These are phyloP conservation scores for Xestoiulus laeticollis DNA, from an alignment of 2,888 invertebrate genomes.

Conservation along the genomic window DNA sequence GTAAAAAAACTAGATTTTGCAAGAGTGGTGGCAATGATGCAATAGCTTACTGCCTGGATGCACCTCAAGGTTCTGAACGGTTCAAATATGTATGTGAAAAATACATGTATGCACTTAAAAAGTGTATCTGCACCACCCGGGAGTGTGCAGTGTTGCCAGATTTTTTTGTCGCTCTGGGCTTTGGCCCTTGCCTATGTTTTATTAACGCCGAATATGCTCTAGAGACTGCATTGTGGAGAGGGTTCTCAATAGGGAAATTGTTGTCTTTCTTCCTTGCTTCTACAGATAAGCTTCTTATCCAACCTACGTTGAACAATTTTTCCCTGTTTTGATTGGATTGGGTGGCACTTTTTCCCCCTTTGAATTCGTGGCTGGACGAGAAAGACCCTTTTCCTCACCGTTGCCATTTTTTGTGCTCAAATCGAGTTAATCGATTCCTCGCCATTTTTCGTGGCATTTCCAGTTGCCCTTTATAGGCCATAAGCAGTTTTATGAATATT, in stretches of 20 bases:
- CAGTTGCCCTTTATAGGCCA: neutral
- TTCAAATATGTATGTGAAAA: neutral
- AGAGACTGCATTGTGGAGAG: neutral
- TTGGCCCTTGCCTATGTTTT: neutral
- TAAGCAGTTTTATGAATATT: neutral
- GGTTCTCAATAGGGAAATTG: constrained; percentile 21
- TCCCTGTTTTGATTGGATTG: neutral
- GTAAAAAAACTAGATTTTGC: neutral
- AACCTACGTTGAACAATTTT: neutral
- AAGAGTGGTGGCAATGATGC: neutral
- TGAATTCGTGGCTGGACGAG: neutral
- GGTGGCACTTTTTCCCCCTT: neutral
- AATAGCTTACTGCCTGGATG: neutral
- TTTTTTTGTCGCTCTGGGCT: neutral
- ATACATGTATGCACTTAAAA: neutral
- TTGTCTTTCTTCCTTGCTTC: neutral
- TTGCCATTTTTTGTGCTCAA: neutral
- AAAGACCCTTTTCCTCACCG: neutral
- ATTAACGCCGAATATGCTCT: constrained; percentile 2
- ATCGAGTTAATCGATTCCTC: neutral
- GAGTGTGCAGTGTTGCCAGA: constrained; percentile 27
- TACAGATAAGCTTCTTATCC: constrained; percentile 1
- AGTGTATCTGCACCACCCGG: neutral
- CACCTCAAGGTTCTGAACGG: neutral
- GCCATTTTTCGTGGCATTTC: neutral